A percentile compares a stretch with the other conserved stretches of the same genome.
Conservation (phyloP, 1,140 invertebrate species). For the Pseudoatta argentina region DNA sequence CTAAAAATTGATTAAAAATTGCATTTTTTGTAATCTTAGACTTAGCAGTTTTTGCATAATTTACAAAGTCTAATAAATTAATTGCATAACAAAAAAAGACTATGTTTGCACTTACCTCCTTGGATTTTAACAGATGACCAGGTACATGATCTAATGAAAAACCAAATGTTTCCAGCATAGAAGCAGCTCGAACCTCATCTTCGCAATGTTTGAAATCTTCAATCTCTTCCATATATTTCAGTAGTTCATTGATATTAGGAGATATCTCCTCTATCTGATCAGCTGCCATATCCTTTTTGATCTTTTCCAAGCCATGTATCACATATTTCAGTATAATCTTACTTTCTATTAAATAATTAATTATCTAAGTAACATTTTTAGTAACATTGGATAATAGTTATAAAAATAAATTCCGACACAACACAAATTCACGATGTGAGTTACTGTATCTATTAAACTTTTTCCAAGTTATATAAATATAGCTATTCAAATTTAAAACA, state of each 20-base stretch:
- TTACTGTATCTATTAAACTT: background rate
- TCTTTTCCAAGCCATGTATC: conserved; percentile 86
- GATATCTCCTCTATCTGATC: background rate
- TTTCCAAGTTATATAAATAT: conserved; percentile 32
- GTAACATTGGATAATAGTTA: background rate
- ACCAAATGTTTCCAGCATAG: conserved; percentile 82
- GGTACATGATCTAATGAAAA: conserved; percentile 90
- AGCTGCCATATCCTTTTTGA: conserved; percentile 83
- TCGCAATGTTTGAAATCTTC: conserved; percentile 88
- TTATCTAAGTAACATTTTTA: conserved; percentile 15
- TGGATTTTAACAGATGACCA: conserved; percentile 88
- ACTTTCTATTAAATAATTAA: conserved; percentile 81
- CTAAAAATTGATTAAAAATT: background rate
- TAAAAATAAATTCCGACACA: background rate
- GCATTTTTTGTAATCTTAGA: background rate
- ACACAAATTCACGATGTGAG: background rate
- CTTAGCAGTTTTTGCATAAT: background rate
- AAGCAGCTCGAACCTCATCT: conserved; percentile 86
- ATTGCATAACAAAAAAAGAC: background rate
- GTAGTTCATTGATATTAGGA: conserved; percentile 84
- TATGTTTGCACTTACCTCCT: conserved; percentile 83
- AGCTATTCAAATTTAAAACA: background rate
- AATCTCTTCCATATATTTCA: conserved; percentile 87
- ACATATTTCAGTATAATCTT: conserved; percentile 87
- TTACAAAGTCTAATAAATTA: background rate